Conservation (phyloP, 1,140 invertebrate genomes). For the Mya arenaria region DNA sequence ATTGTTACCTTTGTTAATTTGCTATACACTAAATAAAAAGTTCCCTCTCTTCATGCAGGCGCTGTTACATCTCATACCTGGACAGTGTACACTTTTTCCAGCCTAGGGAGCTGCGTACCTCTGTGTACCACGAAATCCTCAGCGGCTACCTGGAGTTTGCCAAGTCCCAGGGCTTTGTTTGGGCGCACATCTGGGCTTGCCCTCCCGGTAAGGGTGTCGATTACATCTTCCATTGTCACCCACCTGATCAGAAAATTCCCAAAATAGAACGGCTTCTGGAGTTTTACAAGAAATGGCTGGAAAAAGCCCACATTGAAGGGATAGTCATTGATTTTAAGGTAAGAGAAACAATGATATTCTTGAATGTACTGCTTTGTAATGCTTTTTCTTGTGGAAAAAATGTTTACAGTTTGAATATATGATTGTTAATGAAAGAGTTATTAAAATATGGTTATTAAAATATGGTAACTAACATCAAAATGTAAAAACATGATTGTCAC, state of each 20-base stretch:
- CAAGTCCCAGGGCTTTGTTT: conserved; percentile 92
- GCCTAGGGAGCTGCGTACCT: conserved; percentile 97
- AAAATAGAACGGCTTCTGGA: conserved; percentile 99
- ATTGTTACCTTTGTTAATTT: background rate
- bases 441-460: no score
- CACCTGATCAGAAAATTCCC: conserved; percentile 99
- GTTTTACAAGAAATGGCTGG: conserved; percentile 99
- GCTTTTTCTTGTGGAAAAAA: no score
- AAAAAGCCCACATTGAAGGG: conserved; percentile 99
- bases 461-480: no score
- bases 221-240: conserved; percentile 99
- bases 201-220: conserved; percentile 99
- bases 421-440: no score
- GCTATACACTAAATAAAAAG: background rate
- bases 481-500: no score
- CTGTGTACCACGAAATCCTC: conserved; percentile 99
- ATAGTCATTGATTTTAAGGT: conserved; percentile 99
- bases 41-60: conserved; percentile 82
- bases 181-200: conserved; percentile 99
- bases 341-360: no score
- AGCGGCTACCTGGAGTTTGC: conserved; percentile 99
- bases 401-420: no score
- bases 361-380: no score
- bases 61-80: conserved; percentile 99
- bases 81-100: conserved; percentile 99